Base-by-base conservation (phyloP, 1,140 invertebrate species). In the Cherax destructor region DNA sequence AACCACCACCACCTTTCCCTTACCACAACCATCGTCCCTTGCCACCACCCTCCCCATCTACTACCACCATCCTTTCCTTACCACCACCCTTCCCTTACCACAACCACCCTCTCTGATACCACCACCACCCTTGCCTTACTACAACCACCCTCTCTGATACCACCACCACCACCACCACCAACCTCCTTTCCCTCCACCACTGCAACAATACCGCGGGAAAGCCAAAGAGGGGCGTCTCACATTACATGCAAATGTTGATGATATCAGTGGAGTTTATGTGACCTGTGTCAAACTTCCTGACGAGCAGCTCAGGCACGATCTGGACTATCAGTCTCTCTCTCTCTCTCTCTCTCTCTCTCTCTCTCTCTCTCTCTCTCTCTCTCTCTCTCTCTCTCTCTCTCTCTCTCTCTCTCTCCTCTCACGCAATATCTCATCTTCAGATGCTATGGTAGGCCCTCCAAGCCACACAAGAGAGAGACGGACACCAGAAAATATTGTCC, bases 181-280 rank as follows among this genome's bases (percentile, higher is more conserved):
- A 74, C 69, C n/a, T 30, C 69, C 69, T 4, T 5, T 21, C 5
- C 13, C 5, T 21, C 65, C 65, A 21, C 65, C 65, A 69, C 13
- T 18, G 21, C 13, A 5, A 74, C 69, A 7, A 11, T 9, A 30
- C 16, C n/a, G 7, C 3, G 3, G 16, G 16, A 30, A 5, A 9
- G 69, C 69, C 9, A 3, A 11, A 24, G 16, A 16, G 7, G 69
- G 69, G 24, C 24, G 9, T 16, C 9, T 6, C 24, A 5, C 16
- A 10, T 18, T 69, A 69, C 81, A 83, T 83, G 81, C 81, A 83
- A 83, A 83, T 83, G 81, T 5, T n/a, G 81, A 83, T 83, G 56
- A 16, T 83, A 83, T 83, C 81, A 69, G 56, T 7, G 30, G 52
- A 61, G 24, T 83, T 83, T 83, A 83, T 83, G 80, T 49, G 59